A percentile compares a stretch with the other conserved stretches of the same genome.
Conservation (phyloP, 2,797 vertebrate species). For the Premnoplex brunnescens region DNA sequence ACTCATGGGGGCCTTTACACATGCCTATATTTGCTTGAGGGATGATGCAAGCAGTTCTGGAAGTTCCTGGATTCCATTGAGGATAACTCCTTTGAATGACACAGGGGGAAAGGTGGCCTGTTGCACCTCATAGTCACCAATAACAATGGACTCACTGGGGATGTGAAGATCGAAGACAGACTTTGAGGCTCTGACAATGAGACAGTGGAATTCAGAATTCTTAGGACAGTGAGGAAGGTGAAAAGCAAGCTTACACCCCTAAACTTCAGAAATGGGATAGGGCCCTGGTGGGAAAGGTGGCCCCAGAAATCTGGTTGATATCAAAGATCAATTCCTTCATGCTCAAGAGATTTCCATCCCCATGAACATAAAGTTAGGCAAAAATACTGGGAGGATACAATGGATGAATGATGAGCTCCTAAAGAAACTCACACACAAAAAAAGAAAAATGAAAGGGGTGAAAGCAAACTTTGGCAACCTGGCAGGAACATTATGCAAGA, state of each 20-base stretch:
- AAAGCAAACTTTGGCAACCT: background rate
- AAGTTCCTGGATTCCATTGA: background rate
- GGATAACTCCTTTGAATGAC: background rate
- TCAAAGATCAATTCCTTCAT: background rate
- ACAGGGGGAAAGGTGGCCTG: rapidly evolving
- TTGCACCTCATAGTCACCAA: background rate
- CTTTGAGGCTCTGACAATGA: background rate
- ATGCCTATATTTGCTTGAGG: background rate
- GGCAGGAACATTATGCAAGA: background rate
- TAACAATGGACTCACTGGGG: background rate
- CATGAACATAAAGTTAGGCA: background rate
- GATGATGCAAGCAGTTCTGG: background rate
- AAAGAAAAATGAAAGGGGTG: background rate
- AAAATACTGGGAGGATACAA: background rate
- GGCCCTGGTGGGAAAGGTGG: rapidly evolving
- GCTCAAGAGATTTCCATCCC: background rate
- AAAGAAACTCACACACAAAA: background rate
- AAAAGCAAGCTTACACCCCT: background rate
- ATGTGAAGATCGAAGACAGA: background rate
- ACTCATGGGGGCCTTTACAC: background rate
- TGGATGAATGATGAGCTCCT: background rate
- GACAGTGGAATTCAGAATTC: background rate
- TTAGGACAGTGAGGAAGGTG: background rate
- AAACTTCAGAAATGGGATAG: background rate
- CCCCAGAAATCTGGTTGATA: background rate